Conservation (phyloP, 2,113 vertebrate species). For the Herpetotheres cachinnans region DNA sequence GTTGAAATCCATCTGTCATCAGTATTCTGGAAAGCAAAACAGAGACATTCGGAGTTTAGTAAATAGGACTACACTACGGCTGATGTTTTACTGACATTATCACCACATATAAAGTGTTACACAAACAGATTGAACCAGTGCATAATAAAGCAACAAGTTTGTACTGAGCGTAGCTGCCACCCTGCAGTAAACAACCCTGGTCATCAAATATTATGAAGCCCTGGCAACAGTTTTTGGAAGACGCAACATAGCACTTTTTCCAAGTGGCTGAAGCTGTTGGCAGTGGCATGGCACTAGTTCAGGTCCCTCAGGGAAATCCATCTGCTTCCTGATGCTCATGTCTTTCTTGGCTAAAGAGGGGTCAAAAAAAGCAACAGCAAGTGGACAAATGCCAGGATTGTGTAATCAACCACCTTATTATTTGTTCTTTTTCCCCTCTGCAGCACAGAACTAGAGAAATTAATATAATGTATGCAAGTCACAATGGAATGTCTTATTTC, state of each 20-base stretch:
- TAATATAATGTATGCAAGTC: neutral
- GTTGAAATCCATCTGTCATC: neutral
- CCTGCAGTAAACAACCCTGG: conserved; percentile 24
- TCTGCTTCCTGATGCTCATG: neutral
- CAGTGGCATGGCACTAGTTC: neutral
- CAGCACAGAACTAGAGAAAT: neutral
- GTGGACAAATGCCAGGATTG: conserved; percentile 19
- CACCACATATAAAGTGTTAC: neutral
- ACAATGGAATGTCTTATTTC: neutral
- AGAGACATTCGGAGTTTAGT: neutral
- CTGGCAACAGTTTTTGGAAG: conserved; percentile 57
- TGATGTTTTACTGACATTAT: conserved; percentile 24
- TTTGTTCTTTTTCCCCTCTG: neutral
- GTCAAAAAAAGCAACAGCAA: conserved; percentile 31
- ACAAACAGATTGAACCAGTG: conserved; percentile 11
- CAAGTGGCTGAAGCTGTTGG: conserved; percentile 24
- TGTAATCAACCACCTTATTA: conserved; percentile 3
- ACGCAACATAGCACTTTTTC: conserved; percentile 2
- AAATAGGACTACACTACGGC: neutral
- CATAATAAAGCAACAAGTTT: conserved; percentile 30
- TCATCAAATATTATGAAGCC: conserved; percentile 53
- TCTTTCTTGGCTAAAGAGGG: neutral
- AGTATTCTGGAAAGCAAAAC: neutral
- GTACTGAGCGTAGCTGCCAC: conserved; percentile 4
- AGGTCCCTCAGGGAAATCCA: neutral